phyloP scores from a whole-genome alignment of 1,140 invertebrate genomes.

The Helicoverpa armigera region DNA sequence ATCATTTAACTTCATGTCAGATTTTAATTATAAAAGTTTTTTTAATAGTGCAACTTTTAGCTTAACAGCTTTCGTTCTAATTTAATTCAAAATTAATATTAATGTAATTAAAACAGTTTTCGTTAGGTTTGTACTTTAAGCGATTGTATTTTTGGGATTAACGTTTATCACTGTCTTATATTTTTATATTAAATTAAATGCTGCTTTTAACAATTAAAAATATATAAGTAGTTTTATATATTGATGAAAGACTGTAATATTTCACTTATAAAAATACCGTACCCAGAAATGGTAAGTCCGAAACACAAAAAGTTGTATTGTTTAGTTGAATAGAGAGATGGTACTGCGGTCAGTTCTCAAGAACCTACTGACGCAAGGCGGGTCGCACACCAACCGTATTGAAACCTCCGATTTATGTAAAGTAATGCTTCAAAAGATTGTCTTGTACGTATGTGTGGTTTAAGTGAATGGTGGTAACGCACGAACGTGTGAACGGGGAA shows the following conservation, averaged over 20 bases:
- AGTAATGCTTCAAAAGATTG: constrained; percentile 53
- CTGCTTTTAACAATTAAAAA: neutral
- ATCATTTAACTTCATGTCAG: constrained; percentile 54
- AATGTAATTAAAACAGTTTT: neutral
- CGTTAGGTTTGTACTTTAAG: neutral
- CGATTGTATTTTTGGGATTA: neutral
- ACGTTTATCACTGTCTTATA: neutral
- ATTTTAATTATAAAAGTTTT: constrained; percentile 59
- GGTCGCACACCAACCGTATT: constrained; percentile 59
- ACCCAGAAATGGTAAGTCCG: neutral
- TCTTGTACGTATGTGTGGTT: neutral
- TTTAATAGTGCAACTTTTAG: constrained; percentile 29
- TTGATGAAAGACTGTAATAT: neutral
- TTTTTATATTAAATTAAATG: neutral
- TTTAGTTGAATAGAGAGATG: constrained; percentile 47
- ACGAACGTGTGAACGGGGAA: neutral
- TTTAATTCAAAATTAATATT: neutral
- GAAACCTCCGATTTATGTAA: constrained; percentile 72
- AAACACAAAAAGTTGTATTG: constrained; percentile 26
- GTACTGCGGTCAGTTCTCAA: constrained; percentile 27
- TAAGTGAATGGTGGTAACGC: neutral
- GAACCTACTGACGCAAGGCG: constrained; percentile 56
- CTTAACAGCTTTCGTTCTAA: neutral
- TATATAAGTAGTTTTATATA: neutral
- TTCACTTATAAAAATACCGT: neutral